Conservation (phyloP, 1,140 invertebrate genomes). For the Nilaparvata lugens region DNA sequence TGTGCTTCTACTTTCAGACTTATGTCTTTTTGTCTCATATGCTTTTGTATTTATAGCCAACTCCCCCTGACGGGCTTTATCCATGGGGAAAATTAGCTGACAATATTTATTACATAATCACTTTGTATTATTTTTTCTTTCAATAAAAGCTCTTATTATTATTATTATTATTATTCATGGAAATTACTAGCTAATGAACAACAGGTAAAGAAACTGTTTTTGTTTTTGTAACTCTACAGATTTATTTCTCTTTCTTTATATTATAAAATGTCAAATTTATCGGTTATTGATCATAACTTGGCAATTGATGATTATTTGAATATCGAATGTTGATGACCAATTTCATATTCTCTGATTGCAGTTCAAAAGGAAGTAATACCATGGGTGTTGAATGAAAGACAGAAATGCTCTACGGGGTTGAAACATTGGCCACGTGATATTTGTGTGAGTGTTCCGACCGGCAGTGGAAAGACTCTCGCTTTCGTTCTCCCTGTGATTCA, state of each 20-base stretch:
- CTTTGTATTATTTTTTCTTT: no score
- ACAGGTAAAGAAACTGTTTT: background rate
- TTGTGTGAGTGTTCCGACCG: conserved; percentile 96
- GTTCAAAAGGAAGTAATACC: conserved; percentile 82
- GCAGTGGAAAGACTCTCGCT: conserved; percentile 93
- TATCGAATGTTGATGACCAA: background rate
- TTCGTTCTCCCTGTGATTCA: conserved; percentile 91
- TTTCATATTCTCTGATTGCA: conserved; percentile 34
- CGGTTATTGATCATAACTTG: background rate
- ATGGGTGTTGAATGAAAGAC: conserved; percentile 57
- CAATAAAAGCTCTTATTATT: no score
- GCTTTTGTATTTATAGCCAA: no score
- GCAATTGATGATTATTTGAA: background rate
- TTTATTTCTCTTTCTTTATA: background rate
- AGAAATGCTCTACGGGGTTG: conserved; percentile 39
- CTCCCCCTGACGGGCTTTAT: no score
- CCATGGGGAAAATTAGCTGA: no score
- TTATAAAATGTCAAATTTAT: background rate
- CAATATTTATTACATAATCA: no score
- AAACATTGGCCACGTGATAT: conserved; percentile 68
- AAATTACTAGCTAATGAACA: background rate
- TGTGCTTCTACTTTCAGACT: no score
- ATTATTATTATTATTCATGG: no score
- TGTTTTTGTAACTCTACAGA: background rate
- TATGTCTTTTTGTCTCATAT: no score